Base-by-base conservation (phyloP, 1,140 invertebrate species). In the Drosophila gunungcola region DNA sequence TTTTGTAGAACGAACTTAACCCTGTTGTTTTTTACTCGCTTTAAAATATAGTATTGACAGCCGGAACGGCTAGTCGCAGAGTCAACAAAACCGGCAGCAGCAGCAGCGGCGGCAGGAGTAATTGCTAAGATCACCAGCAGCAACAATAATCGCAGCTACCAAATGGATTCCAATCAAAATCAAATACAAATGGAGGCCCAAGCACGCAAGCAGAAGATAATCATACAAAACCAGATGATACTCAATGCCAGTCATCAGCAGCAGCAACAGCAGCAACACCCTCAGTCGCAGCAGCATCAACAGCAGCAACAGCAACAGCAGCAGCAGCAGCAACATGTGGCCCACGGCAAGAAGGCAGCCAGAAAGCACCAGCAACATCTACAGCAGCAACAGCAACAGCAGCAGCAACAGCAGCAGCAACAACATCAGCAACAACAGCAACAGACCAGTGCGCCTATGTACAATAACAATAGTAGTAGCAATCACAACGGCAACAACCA, bases 141-240 rank as follows among this genome's bases (percentile, higher is more conserved):
- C 48, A 89, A 64, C 62, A 81, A 67, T 45, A 77, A 89, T 60
- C 84, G 80, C 42, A 65, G 73, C 80, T 91, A 91, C 75, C 86
- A 86, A 64, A 90, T 80, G 55, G 88, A 90, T 51, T 69, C 82
- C 38, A 90, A 90, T 53, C 82, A 86, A 57, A 90, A 90, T 46
- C 72, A 79, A 54, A 74, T 86, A 60, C 83, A 82, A 53, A 69
- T 88, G 74, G 82, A 86, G 70, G 67, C 75, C 25, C 80, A 80
- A 13, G 53, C 73, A 64, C 90, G 86, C 68, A 88, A 85, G 62
- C 91, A 92, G 69, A 92, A 92, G 73, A 90, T 92, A 67, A 89
- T 92, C 73, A 92, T 92, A 64, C 91, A 92, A 73, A 92, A 92
- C 69, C 91, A 92, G 49, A 92, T 92, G 91, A 90, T 92, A 51